Base-by-base conservation (phyloP, 1,140 invertebrate genomes). In the Berghia stephanieae region DNA sequence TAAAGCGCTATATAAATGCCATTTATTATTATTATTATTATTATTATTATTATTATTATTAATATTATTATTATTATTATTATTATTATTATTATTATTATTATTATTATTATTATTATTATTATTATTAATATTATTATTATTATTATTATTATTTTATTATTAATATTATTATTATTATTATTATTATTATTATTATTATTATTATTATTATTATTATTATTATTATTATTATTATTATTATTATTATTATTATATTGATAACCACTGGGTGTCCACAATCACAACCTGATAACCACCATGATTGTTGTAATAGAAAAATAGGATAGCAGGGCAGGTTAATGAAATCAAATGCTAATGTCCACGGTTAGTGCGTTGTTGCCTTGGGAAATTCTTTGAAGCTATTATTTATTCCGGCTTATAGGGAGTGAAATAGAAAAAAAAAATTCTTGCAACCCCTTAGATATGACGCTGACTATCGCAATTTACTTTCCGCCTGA, bases 111-210 rank as follows among this genome's bases (percentile, higher is more conserved):
- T 43, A 49, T 24, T 43, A 72, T 46, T 43, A 72, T 46, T 43
- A 72, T 72, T 43, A 72, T 72, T 43, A 72, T 72, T 43, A 49
- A n/a, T n/a, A n/a, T n/a, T n/a, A n/a, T n/a, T n/a, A n/a, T n/a
- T n/a, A n/a, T n/a, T n/a, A n/a, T n/a, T n/a, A n/a, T n/a, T n/a
- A n/a, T n/a, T n/a, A n/a, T n/a, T n/a, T n/a, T n/a, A n/a, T n/a
- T n/a, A n/a, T n/a, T n/a, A n/a, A n/a, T n/a, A n/a, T n/a, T n/a
- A n/a, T n/a, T n/a, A n/a, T n/a, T n/a, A n/a, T n/a, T n/a, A n/a
- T n/a, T n/a, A n/a, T n/a, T n/a, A n/a, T n/a, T n/a, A n/a, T n/a
- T n/a, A n/a, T n/a, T n/a, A n/a, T n/a, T n/a, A n/a, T n/a, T n/a
- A n/a, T n/a, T n/a, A n/a, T n/a, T n/a, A n/a, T n/a, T n/a, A n/a